Evolutionary conservation across 2,113 vertebrate species (phyloP).

Genomic region (Panurus biarmicus): DNA sequence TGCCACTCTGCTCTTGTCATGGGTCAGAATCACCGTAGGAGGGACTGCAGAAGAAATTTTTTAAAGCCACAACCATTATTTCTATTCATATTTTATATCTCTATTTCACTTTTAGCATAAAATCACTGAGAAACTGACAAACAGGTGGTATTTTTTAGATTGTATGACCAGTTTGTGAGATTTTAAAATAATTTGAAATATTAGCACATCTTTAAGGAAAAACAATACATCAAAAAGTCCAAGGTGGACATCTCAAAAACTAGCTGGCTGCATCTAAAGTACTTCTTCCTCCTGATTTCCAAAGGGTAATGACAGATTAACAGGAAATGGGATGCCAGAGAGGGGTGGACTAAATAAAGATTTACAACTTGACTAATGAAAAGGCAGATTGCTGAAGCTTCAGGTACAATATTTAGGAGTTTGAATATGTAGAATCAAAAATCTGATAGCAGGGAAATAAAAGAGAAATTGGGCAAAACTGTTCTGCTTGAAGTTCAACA

Average conservation of each 20-base stretch:
- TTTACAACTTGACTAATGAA: not conserved
- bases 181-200: not conserved
- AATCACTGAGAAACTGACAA: not conserved
- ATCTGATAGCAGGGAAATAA: not conserved
- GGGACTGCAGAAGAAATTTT: slow-evolving; percentile 2
- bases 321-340: not conserved
- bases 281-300: not conserved
- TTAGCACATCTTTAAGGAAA: not conserved
- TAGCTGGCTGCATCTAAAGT: not conserved
- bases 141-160: not conserved
- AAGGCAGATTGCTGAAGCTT: not conserved
- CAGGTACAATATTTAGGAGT: not conserved
- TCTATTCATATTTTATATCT: not conserved
- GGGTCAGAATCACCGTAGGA: not conserved
- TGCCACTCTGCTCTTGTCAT: not conserved
- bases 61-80: not conserved
- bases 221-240: not conserved
- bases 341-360: not conserved
- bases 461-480: not conserved
- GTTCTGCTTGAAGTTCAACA: not conserved
- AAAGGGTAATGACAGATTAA: not conserved
- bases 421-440: not conserved
- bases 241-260: not conserved
- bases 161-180: not conserved
- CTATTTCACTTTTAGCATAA: not conserved